Evolutionary conservation across 1,140 invertebrate species (phyloP).

Genomic region (Brachystomella parvula): DNA sequence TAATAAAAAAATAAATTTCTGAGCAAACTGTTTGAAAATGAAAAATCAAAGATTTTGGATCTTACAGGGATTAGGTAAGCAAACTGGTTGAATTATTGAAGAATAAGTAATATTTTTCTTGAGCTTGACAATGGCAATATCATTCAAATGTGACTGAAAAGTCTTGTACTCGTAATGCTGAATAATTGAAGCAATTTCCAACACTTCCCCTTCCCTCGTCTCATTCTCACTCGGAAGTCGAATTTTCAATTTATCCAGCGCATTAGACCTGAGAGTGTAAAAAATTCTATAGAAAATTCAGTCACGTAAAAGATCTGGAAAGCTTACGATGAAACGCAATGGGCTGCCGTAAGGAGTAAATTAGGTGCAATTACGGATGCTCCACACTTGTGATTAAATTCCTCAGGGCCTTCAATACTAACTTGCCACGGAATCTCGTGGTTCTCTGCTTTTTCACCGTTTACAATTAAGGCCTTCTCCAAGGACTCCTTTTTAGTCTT

Average conservation of each 20-base stretch:
- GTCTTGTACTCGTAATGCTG: constrained; percentile 31
- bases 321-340: constrained; percentile 42
- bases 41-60: neutral
- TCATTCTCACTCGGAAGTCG: constrained; percentile 14
- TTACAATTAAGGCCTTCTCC: constrained; percentile 38
- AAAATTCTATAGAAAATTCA: constrained; percentile 1
- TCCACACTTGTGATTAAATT: constrained; percentile 49
- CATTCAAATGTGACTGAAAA: constrained; percentile 28
- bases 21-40: neutral
- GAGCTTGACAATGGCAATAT: constrained; percentile 29
- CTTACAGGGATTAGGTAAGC: constrained; percentile 16
- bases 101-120: constrained; percentile 19
- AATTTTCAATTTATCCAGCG: constrained; percentile 19
- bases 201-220: constrained; percentile 15
- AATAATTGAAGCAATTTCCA: constrained; percentile 23
- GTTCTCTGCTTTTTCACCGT: constrained; percentile 41
- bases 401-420: constrained; percentile 39
- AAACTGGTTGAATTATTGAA: constrained; percentile 24
- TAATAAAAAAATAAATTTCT: neutral
- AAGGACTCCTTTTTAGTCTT: neutral
- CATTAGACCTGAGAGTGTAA: neutral
- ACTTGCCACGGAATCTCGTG: constrained; percentile 45
- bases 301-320: neutral
- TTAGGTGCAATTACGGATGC: constrained; percentile 51
- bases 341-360: constrained; percentile 54